These are phyloP conservation scores for Myocastor coypus DNA, from an alignment of 2,113 vertebrate genomes.

Conservation along the genomic window DNA sequence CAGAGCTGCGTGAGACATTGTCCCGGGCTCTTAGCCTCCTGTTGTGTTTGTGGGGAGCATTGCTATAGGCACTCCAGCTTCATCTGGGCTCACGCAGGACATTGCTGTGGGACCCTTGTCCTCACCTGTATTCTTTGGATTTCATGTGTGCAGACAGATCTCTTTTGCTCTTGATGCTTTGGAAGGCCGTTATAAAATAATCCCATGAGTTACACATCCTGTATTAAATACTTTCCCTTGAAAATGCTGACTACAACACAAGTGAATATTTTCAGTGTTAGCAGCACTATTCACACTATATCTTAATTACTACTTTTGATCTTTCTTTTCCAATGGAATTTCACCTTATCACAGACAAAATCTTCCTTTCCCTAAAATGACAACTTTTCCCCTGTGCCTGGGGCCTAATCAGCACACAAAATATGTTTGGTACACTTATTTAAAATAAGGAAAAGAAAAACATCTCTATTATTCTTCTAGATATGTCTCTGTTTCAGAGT, in stretches of 20 bases:
- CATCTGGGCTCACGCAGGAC: too few species aligned
- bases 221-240: not conserved
- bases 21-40: too few species aligned
- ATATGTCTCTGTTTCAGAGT: not conserved
- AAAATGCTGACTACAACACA: not conserved
- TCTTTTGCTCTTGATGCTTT: not conserved
- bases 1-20: too few species aligned
- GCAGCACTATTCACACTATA: not conserved
- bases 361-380: not conserved
- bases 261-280: not conserved
- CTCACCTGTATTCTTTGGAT: not conserved
- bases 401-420: not conserved
- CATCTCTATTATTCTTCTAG: not conserved
- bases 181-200: not conserved
- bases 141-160: not conserved
- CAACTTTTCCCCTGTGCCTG: not conserved
- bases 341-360: not conserved
- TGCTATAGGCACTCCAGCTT: too few species aligned
- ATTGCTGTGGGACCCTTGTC: too few species aligned
- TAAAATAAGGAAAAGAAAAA: not conserved
- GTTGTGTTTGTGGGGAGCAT: too few species aligned
- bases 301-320: not conserved
- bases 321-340: not conserved
- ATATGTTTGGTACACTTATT: not conserved
- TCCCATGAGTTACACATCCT: not conserved